Base-by-base conservation (phyloP, 2,888 invertebrate genomes). In the Autographa gamma region DNA sequence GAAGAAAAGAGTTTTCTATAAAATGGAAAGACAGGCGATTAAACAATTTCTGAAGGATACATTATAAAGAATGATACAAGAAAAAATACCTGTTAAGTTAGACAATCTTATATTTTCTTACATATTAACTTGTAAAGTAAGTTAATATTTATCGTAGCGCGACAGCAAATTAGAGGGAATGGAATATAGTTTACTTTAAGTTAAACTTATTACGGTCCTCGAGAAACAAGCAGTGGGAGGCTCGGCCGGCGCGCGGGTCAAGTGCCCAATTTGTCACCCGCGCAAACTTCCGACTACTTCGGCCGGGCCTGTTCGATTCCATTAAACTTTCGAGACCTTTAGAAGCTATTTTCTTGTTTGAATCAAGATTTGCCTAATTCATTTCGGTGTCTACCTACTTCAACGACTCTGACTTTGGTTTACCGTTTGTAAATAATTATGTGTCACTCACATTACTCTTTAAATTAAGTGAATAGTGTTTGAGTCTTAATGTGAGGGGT, bases 181-280 rank as follows among this genome's bases (percentile, higher is more conserved):
- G 92, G 95, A 94, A 95, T 95, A 95, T 95, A 95, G 95, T 95
- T 95, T 95, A 95, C 93, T 95, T 95, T 90, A 95, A 95, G 94
- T 95, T 95, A 94, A 95, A 95, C 93, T 95, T 95, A 95, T 95
- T 95, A 95, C 94, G 94, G 95, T 94, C 90, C 94, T 95, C 91
- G 90, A 92, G 94, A 90, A 93, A 93, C 95, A 94, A 92, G 93
- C 92, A 90, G 92, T 92, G 90, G 92, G 89, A 92, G 93, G 92
- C 93, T 89, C 90, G 91, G 87, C 86, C 90, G 89, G 89, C 89
- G 90, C 88, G 90, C 94, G 94, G 95, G 95, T 95, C 95, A 95
- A 95, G 95, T 95, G 93, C 93, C 95, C 95, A 95, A 95, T 95
- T 95, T 95, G 95, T 95, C 95, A 95, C 95, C 93, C 93, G 93